These are phyloP conservation scores for Brachymystax lenok DNA, from an alignment of 2,797 vertebrate species.

Conservation along the genomic window DNA sequence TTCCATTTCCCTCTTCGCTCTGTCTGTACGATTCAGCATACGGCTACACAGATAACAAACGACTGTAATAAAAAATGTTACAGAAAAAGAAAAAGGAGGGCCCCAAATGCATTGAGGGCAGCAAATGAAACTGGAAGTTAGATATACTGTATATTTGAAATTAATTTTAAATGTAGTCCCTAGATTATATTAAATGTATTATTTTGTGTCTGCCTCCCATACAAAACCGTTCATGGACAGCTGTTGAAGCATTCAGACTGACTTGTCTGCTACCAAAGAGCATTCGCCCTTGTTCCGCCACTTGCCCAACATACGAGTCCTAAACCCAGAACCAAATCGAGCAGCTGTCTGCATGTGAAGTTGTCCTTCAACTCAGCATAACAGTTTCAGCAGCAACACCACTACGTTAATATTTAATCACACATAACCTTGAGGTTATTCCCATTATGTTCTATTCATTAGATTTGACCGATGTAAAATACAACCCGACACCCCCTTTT, in stretches of 20 bases:
- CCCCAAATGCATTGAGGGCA: neutral
- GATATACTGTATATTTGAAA: slow-evolving; percentile 19
- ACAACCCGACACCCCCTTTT: slow-evolving; percentile 32
- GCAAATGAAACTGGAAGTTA: slow-evolving; percentile 7
- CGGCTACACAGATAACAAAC: slow-evolving; percentile 53
- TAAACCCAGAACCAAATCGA: neutral
- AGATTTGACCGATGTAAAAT: slow-evolving; percentile 33
- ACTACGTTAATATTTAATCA: slow-evolving; percentile 40
- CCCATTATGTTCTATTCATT: slow-evolving; percentile 37
- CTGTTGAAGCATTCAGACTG: slow-evolving; percentile 17
- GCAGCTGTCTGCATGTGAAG: slow-evolving; percentile 21
- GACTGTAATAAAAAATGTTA: slow-evolving; percentile 50
- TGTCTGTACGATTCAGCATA: slow-evolving; percentile 42
- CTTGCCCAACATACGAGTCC: too few species aligned
- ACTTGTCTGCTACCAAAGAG: neutral
- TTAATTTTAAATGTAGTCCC: slow-evolving; percentile 15
- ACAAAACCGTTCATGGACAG: slow-evolving; percentile 23
- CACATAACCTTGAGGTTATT: slow-evolving; percentile 32
- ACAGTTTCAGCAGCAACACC: slow-evolving; percentile 27
- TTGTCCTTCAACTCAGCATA: slow-evolving; percentile 40
- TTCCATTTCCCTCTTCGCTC: slow-evolving; percentile 34
- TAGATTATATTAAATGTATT: slow-evolving; percentile 29
- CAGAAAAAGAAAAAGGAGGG: slow-evolving; percentile 42
- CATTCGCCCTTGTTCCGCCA: too few species aligned
- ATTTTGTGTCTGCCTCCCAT: slow-evolving; percentile 17